phyloP scores from a whole-genome alignment of 1,140 invertebrate species.

The Lasioglossum baleicum region DNA sequence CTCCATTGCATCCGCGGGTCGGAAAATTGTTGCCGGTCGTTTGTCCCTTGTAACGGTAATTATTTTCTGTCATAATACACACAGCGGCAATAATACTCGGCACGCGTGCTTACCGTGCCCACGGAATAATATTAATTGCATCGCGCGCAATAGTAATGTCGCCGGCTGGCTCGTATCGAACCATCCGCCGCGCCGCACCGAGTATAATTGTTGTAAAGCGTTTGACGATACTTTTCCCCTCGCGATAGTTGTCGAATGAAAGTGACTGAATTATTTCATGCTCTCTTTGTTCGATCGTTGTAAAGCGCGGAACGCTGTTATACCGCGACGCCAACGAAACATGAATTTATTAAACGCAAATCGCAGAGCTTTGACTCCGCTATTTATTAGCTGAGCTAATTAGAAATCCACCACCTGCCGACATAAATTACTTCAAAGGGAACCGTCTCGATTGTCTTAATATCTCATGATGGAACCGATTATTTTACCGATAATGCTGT shows the following conservation, averaged over 20 bases:
- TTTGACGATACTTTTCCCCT: background rate
- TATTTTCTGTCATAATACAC: background rate
- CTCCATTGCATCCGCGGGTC: no score
- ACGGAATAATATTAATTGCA: constrained; percentile 29
- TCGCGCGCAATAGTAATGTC: background rate
- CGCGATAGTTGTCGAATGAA: background rate
- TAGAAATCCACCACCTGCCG: no score
- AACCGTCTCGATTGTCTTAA: no score
- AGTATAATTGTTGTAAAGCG: background rate
- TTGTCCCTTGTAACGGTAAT: background rate
- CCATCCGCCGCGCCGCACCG: background rate
- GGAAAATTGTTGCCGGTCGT: background rate
- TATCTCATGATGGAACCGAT: no score
- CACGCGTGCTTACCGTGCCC: background rate
- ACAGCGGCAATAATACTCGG: background rate
- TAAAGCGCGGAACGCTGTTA: no score
- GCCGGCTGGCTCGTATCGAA: background rate
- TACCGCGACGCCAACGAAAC: no score
- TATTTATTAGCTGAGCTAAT: no score
- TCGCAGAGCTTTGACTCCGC: no score
- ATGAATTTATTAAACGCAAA: no score
- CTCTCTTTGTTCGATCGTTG: no score
- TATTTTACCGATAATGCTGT: no score
- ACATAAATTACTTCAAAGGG: no score
- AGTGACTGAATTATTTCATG: background rate